These are phyloP conservation scores for Drosophila pallidifrons DNA, from an alignment of 1,140 invertebrate species.

Conservation along the genomic window DNA sequence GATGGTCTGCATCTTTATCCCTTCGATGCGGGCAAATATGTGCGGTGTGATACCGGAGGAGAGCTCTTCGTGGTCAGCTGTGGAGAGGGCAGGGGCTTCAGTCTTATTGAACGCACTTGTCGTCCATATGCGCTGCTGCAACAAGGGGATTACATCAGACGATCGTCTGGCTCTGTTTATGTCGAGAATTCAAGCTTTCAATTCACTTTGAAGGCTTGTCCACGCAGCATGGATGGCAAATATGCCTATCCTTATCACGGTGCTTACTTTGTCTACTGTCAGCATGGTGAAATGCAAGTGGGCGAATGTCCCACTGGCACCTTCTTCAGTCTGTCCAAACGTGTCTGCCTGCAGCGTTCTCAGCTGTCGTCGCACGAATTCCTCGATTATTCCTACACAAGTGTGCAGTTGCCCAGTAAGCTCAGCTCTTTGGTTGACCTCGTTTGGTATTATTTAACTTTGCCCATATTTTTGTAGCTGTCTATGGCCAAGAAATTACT, in stretches of 20 bases:
- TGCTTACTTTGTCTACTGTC: constrained; percentile 56
- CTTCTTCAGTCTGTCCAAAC: constrained; percentile 62
- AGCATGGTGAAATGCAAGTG: constrained; percentile 47
- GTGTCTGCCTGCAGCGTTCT: constrained; percentile 18
- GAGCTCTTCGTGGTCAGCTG: constrained; percentile 53
- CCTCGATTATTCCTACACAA: constrained; percentile 41
- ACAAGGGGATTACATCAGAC: constrained; percentile 25
- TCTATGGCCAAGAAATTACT: constrained; percentile 31
- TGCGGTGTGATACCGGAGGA: constrained; percentile 45
- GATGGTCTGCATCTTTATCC: constrained; percentile 70
- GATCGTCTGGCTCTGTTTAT: constrained; percentile 27
- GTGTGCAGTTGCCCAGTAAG: constrained; percentile 51
- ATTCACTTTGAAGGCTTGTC: constrained; percentile 45
- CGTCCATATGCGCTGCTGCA: constrained; percentile 26
- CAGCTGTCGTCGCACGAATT: constrained; percentile 43
- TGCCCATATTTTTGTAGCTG: constrained; percentile 26
- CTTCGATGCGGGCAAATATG: constrained; percentile 63
- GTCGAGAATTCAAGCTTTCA: constrained; percentile 26
- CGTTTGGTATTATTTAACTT: no score
- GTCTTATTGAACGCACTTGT: constrained; percentile 48
- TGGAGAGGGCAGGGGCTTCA: constrained; percentile 40
- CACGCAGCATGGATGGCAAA: constrained; percentile 41
- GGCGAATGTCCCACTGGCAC: constrained; percentile 42
- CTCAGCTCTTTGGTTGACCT: not conserved
- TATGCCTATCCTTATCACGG: constrained; percentile 69